Evolutionary conservation across 2,888 invertebrate genomes (phyloP).

Genomic region (Mythimna loreyi): DNA sequence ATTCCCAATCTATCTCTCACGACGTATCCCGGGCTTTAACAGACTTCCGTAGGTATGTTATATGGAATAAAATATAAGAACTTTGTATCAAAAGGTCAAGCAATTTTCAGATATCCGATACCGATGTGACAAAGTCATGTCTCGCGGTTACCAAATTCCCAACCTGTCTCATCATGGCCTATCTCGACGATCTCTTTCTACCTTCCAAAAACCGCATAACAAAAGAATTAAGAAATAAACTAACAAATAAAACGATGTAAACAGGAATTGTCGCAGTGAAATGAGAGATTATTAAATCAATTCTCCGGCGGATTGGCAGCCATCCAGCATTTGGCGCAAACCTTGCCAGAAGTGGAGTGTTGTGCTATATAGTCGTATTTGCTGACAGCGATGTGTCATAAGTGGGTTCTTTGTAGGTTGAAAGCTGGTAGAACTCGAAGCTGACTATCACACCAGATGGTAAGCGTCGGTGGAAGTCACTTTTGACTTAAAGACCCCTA

Average conservation of each 20-base stretch:
- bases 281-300: slow-evolving; percentile 65
- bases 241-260: slow-evolving; percentile 43
- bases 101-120: too few relatives aligned
- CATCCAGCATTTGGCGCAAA: slow-evolving; percentile 61
- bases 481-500: too few relatives aligned
- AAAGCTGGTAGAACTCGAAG: not conserved
- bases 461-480: too few relatives aligned
- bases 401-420: slow-evolving; percentile 37
- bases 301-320: slow-evolving; percentile 55
- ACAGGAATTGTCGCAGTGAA: slow-evolving; percentile 62
- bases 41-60: too few relatives aligned
- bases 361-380: slow-evolving; percentile 34
- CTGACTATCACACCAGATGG: too few relatives aligned
- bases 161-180: not conserved
- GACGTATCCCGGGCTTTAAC: not conserved
- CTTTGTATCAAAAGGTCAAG: too few relatives aligned
- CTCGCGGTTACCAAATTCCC: too few relatives aligned
- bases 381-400: slow-evolving; percentile 40
- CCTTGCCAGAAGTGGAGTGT: slow-evolving; percentile 48
- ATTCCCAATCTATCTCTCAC: not conserved
- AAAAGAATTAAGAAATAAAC: slow-evolving; percentile 16
- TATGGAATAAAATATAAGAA: too few relatives aligned
- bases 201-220: not conserved
- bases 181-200: not conserved
- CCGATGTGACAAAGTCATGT: not conserved